phyloP scores from a whole-genome alignment of 1,140 invertebrate genomes.

The Pseudoatta argentina region DNA sequence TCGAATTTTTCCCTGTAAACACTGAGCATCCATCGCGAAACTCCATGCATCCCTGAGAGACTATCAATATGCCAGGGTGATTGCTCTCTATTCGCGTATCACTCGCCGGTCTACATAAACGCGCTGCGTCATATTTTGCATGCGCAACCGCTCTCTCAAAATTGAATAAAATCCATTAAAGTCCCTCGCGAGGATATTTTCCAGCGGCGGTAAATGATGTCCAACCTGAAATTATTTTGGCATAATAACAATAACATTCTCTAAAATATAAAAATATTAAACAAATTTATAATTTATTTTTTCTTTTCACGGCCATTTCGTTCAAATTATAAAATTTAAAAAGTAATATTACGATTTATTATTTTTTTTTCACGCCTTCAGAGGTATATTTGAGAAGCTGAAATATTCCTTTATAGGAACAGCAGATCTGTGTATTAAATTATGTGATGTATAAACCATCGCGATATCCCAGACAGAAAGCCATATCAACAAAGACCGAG shows the following conservation, averaged over 20 bases:
- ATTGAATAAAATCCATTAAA: slow-evolving; percentile 69
- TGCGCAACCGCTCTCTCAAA: slow-evolving; percentile 54
- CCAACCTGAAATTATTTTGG: slow-evolving; percentile 22
- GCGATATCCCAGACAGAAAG: slow-evolving; percentile 45
- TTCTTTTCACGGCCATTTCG: neutral
- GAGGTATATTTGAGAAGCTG: neutral
- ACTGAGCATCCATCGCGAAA: slow-evolving; percentile 54
- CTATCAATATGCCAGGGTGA: slow-evolving; percentile 65
- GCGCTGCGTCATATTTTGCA: slow-evolving; percentile 55
- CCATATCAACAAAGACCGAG: slow-evolving; percentile 49
- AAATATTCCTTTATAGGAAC: neutral
- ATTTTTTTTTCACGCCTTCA: too few species aligned
- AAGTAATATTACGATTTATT: neutral
- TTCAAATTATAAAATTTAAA: neutral
- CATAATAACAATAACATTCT: slow-evolving; percentile 7
- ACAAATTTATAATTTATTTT: neutral
- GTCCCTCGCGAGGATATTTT: slow-evolving; percentile 41
- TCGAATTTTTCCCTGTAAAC: slow-evolving; percentile 70
- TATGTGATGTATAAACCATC: slow-evolving; percentile 33
- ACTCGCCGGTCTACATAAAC: slow-evolving; percentile 32
- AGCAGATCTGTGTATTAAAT: slow-evolving; percentile 19
- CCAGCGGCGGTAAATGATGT: slow-evolving; percentile 9
- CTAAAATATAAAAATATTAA: neutral
- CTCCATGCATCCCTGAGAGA: slow-evolving; percentile 73
- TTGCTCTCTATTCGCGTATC: slow-evolving; percentile 56